phyloP scores from a whole-genome alignment of 2,888 invertebrate species.

The Odontomyia ornata region DNA sequence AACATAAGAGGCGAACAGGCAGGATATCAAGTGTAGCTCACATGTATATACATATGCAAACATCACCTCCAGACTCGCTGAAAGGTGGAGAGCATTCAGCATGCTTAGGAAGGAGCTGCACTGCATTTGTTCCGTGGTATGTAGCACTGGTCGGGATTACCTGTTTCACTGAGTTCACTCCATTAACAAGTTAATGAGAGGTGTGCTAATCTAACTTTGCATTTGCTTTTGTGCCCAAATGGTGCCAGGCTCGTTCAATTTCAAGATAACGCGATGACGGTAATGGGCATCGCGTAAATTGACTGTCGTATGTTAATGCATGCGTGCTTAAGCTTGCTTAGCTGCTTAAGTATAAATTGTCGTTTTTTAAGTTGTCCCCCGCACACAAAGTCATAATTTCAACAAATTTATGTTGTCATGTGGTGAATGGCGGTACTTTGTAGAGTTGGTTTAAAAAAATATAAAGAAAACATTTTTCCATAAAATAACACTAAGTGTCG shows the following conservation, averaged over 20 bases:
- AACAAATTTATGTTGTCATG: slow-evolving; percentile 11
- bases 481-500: background rate
- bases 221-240: background rate
- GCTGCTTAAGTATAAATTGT: too few relatives aligned
- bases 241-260: background rate
- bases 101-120: too few relatives aligned
- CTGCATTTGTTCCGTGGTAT: background rate
- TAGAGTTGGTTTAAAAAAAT: background rate
- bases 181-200: slow-evolving; percentile 39
- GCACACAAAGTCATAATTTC: slow-evolving; percentile 22
- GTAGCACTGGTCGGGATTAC: background rate
- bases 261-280: slow-evolving; percentile 18
- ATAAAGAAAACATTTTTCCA: too few relatives aligned
- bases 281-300: background rate
- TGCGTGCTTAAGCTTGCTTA: too few relatives aligned
- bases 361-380: background rate
- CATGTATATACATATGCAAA: too few relatives aligned
- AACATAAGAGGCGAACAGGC: slow-evolving; percentile 29
- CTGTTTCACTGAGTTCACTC: slow-evolving; percentile 17
- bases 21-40: background rate
- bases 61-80: background rate
- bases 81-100: background rate
- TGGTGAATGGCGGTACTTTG: slow-evolving; percentile 16
- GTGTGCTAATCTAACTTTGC: slow-evolving; percentile 28
- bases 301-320: background rate